A percentile compares a stretch with the other conserved stretches of the same genome.
These are phyloP conservation scores for Poeciliopsis retropinna DNA, from an alignment of 2,113 vertebrate genomes.

Conservation along the genomic window DNA sequence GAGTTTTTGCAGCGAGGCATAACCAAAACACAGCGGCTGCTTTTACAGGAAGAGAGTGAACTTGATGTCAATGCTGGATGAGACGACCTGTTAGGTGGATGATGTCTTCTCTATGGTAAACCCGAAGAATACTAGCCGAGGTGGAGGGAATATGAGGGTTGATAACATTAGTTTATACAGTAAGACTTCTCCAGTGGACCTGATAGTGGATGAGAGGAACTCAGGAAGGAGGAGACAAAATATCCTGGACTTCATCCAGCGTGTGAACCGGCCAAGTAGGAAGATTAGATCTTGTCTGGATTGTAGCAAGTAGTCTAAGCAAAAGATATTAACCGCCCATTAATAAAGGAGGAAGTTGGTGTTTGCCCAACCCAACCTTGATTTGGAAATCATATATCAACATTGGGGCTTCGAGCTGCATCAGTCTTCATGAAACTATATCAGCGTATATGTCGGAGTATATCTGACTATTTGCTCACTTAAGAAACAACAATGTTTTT, in stretches of 20 bases:
- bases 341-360: neutral
- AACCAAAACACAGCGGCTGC: conserved; percentile 48
- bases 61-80: neutral
- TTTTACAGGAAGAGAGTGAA: conserved; percentile 35
- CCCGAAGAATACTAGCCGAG: neutral
- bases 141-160: neutral
- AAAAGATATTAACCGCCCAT: neutral
- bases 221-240: neutral
- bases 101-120: neutral
- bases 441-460: too few species aligned
- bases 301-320: neutral
- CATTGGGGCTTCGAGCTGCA: neutral
- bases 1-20: conserved; percentile 16
- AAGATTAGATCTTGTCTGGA: neutral
- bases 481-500: too few species aligned
- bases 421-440: neutral
- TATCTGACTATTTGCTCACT: too few species aligned
- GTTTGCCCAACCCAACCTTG: neutral
- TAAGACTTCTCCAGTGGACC: too few species aligned
- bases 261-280: too few species aligned
- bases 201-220: neutral
- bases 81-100: neutral
- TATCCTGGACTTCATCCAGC: neutral
- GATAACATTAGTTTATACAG: neutral
- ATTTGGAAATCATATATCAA: neutral